Base-by-base conservation (phyloP, 2,113 vertebrate species). In the Melanotaenia duboulayi region DNA sequence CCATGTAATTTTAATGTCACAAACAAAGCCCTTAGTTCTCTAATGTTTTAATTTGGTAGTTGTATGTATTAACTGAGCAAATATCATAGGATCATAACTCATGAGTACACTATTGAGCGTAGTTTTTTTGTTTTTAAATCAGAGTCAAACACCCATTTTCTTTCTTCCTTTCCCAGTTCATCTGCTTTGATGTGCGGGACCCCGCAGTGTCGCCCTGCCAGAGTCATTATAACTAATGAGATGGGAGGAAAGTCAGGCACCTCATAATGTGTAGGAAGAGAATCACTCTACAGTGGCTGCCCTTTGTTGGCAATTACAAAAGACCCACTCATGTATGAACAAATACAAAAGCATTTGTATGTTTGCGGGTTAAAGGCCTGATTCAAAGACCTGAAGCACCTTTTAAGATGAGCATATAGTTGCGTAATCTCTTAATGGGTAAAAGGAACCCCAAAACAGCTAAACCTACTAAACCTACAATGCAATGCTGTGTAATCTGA, bases 161-260 rank as follows among this genome's bases (percentile, higher is more conserved):
- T 48, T 17, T 40, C 23, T 50, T 59, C 39, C 14, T 8, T 11
- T 80, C 14, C 2, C 11, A 13, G n/a, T 37, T 46, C 10, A 44
- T 59, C 14, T 48, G 40, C 42, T 79, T 72, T 84, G 69, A 84
- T 74, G 44, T 3, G 23, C 4, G 1, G 11, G 11, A 42, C 67
- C 0, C 2, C 22, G 51, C 51, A 1, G 32, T 35, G 23, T 64
- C 2, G 0, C 57, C 35, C 56, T 64, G 42, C 51, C 24, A 46
- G 48, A 79, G 55, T 82, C 58, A 75, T 78, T 71, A 55, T 52
- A 63, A 66, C 58, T 67, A 62, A 73, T 75, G 72, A 80, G 64
- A 70, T 32, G 20, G 63, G n/a, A 40, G 52, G 46, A 49, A 80
- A 80, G 49, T 40, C 61, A 39, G 49, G 32, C 68, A 59, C 49